Percentiles rank a stretch among this genome's conserved stretches.
These are phyloP conservation scores for Ibidorhyncha struthersii DNA, from an alignment of 2,113 vertebrate genomes.

Conservation along the genomic window DNA sequence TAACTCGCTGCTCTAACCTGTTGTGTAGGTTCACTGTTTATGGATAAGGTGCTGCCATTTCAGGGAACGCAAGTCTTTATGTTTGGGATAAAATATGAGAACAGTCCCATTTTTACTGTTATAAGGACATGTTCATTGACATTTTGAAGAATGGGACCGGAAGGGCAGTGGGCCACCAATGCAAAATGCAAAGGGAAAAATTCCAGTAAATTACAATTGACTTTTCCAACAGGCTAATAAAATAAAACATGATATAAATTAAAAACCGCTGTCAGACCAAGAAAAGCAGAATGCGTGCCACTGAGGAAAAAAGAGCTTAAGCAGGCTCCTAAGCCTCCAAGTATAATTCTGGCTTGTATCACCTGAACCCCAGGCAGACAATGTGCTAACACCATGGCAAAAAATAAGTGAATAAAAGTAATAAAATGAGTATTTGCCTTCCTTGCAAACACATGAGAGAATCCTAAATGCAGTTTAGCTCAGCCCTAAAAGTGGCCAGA, in stretches of 20 bases:
- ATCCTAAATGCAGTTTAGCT: background rate
- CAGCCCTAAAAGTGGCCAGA: background rate
- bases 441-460: background rate
- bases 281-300: background rate
- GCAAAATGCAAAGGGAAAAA: background rate
- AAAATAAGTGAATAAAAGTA: background rate
- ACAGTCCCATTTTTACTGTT: background rate
- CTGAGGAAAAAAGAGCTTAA: background rate
- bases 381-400: background rate
- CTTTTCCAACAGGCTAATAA: background rate
- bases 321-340: background rate
- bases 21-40: background rate
- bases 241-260: background rate
- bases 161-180: background rate
- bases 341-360: background rate
- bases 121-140: rapidly evolving
- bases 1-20: background rate
- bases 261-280: background rate
- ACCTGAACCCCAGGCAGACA: background rate
- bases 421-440: rapidly evolving
- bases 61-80: background rate
- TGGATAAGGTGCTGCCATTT: background rate
- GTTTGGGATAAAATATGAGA: background rate
- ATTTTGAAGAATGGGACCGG: background rate
- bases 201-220: background rate